phyloP scores from a whole-genome alignment of 1,140 invertebrate species.

The Carposina sasakii region DNA sequence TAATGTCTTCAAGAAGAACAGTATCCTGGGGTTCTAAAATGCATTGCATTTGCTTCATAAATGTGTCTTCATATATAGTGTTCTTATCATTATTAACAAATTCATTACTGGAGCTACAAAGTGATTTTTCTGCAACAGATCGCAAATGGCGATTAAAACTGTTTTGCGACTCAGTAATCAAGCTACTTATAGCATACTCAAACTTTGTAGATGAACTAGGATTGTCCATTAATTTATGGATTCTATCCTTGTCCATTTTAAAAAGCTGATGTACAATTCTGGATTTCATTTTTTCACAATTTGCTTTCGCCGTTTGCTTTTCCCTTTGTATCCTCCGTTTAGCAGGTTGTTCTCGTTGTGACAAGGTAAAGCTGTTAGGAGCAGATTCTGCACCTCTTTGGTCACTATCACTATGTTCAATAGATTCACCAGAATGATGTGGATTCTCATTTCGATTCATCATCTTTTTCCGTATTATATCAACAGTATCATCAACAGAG shows the following conservation, averaged over 20 bases:
- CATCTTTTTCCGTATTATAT: slow-evolving; percentile 54
- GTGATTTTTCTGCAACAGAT: slow-evolving; percentile 59
- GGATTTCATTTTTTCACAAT: slow-evolving; percentile 63
- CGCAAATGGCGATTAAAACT: slow-evolving; percentile 58
- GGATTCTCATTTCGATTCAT: slow-evolving; percentile 42
- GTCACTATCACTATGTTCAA: slow-evolving; percentile 11
- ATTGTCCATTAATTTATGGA: slow-evolving; percentile 64
- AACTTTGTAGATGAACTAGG: slow-evolving; percentile 62
- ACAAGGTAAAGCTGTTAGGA: neutral
- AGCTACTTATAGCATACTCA: slow-evolving; percentile 64
- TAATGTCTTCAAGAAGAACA: slow-evolving; percentile 59
- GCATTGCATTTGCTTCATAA: slow-evolving; percentile 67
- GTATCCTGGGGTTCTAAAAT: slow-evolving; percentile 64
- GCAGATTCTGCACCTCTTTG: neutral
- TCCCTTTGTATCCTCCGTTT: slow-evolving; percentile 40
- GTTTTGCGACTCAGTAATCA: slow-evolving; percentile 64
- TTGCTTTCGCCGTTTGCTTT: slow-evolving; percentile 37
- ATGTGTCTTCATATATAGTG: slow-evolving; percentile 66
- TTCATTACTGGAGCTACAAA: slow-evolving; percentile 43
- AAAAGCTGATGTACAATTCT: slow-evolving; percentile 65
- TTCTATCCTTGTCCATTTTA: slow-evolving; percentile 65
- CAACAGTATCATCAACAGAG: slow-evolving; percentile 61
- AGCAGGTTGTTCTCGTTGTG: slow-evolving; percentile 30
- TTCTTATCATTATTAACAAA: slow-evolving; percentile 60
- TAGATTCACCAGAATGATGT: too few species aligned